Evolutionary conservation across 2,797 vertebrate species (phyloP).

Genomic region (Sphaeramia orbicularis): DNA sequence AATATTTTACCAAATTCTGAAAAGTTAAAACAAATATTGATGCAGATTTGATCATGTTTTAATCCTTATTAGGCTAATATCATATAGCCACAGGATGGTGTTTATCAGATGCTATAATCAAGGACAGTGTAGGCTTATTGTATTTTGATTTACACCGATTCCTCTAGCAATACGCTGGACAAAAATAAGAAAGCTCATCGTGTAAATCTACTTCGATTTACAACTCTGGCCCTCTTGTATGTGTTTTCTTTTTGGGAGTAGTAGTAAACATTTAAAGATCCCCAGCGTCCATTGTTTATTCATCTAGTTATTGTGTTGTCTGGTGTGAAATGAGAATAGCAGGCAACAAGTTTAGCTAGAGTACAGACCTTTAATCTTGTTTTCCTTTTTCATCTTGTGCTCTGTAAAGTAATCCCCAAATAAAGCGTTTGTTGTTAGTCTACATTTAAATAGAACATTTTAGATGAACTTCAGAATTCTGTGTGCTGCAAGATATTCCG

Average conservation of each 20-base stretch:
- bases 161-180: too few species aligned
- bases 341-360: not conserved
- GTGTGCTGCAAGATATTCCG: constrained; percentile 11
- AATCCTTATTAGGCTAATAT: too few species aligned
- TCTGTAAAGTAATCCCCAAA: constrained; percentile 10
- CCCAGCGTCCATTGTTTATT: constrained; percentile 1
- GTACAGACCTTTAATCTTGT: not conserved
- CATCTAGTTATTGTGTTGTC: constrained; percentile 21
- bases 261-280: constrained; percentile 4
- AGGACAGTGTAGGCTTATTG: too few species aligned
- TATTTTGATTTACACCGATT: too few species aligned
- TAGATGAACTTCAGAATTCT: constrained; percentile 17
- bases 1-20: too few species aligned
- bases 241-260: not conserved
- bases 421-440: constrained; percentile 10
- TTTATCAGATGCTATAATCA: too few species aligned
- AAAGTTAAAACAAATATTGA: too few species aligned
- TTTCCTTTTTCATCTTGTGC: not conserved
- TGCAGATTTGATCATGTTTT: too few species aligned
- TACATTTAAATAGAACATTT: not conserved
- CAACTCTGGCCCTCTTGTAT: too few species aligned
- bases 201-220: too few species aligned
- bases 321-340: constrained; percentile 4
- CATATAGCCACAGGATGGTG: too few species aligned
- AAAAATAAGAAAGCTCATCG: too few species aligned